phyloP scores from a whole-genome alignment of 2,113 vertebrate species.

The Sapayoa aenigma region DNA sequence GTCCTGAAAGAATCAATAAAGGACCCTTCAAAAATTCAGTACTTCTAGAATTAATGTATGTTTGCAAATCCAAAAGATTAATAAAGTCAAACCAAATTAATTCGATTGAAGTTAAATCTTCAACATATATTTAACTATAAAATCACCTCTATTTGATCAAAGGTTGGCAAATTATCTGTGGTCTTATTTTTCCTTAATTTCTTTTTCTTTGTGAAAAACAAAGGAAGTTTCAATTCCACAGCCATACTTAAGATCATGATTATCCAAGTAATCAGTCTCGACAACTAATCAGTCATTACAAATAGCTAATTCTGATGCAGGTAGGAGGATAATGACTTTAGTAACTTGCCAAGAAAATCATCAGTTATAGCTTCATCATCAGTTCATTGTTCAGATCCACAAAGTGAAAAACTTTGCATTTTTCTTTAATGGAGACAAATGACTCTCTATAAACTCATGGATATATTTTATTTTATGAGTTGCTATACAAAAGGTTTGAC shows the following conservation, averaged over 20 bases:
- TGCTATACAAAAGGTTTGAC: neutral
- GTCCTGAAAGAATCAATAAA: neutral
- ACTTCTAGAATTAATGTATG: neutral
- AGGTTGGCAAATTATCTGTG: neutral
- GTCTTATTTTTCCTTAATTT: neutral
- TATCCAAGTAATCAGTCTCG: neutral
- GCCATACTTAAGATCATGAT: neutral
- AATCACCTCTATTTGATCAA: neutral
- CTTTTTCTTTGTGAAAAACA: neutral
- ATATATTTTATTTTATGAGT: neutral
- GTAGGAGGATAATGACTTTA: slow-evolving; percentile 6
- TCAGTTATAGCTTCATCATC: neutral
- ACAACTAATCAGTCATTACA: neutral
- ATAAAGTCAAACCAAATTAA: too few relatives aligned
- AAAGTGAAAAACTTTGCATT: neutral
- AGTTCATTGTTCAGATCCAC: neutral
- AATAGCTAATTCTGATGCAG: neutral
- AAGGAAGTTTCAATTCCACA: neutral
- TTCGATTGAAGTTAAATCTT: neutral
- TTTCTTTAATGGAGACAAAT: neutral
- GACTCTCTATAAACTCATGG: neutral
- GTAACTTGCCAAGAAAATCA: neutral
- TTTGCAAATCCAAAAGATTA: neutral
- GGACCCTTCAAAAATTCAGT: neutral
- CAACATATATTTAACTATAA: neutral